These are phyloP conservation scores for Aporrectodea caliginosa DNA, from an alignment of 1,140 invertebrate species.

Conservation along the genomic window DNA sequence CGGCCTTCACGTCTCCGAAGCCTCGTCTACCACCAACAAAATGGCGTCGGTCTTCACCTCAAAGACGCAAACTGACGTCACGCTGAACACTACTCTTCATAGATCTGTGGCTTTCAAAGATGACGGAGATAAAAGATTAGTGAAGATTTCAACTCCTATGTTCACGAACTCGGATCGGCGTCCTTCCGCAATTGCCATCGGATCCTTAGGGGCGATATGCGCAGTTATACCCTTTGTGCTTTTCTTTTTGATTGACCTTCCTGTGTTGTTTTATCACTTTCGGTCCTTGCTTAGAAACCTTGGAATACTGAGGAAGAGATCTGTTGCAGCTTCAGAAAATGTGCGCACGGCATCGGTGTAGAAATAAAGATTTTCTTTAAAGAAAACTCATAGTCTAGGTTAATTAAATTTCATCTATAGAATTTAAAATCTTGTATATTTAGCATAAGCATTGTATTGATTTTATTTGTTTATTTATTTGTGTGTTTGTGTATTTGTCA, in stretches of 20 bases:
- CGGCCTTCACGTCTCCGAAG: not conserved
- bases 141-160: not conserved
- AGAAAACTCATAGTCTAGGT: not conserved
- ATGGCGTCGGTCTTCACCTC: no score
- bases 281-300: not conserved
- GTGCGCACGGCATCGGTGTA: not conserved
- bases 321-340: not conserved
- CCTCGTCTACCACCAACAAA: not conserved
- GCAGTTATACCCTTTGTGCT: not conserved
- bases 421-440: not conserved
- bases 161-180: not conserved
- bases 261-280: not conserved
- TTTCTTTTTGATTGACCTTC: not conserved
- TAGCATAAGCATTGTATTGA: not conserved
- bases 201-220: not conserved
- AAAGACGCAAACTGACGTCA: no score
- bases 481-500: no score
- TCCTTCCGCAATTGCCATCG: not conserved
- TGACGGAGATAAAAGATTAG: not conserved
- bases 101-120: not conserved
- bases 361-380: not conserved
- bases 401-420: not conserved
- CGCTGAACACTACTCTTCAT: no score
- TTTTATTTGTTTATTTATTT: no score
- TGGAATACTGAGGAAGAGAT: not conserved